Percentiles rank a stretch among this genome's conserved stretches.
Conservation (phyloP, 1,140 invertebrate species). For the Drosophila orosa region DNA sequence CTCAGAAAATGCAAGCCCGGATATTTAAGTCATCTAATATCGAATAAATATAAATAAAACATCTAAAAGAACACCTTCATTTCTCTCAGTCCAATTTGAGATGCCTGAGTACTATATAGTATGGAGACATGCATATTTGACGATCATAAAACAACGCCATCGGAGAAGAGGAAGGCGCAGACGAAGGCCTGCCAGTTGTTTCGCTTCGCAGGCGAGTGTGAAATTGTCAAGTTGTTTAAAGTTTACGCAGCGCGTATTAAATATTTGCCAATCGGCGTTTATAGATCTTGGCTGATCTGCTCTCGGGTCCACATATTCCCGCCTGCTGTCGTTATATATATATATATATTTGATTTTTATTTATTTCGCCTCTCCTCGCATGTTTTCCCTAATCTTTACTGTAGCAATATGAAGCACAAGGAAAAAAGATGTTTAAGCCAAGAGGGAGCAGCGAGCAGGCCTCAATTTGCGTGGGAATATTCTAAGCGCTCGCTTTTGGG, state of each 20-base stretch:
- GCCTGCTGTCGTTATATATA: constrained; percentile 26
- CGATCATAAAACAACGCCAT: constrained; percentile 78
- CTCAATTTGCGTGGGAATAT: constrained; percentile 69
- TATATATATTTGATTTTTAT: constrained; percentile 11
- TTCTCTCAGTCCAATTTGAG: not conserved
- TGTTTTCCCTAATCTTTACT: constrained; percentile 62
- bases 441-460: constrained; percentile 24
- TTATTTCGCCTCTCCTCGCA: constrained; percentile 30
- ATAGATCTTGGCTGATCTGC: constrained; percentile 72
- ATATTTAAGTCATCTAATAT: not conserved
- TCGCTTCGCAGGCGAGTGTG: constrained; percentile 76
- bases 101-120: constrained; percentile 16
- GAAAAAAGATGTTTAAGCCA: constrained; percentile 8
- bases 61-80: not conserved
- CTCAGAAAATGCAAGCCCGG: accelerated
- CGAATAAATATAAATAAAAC: not conserved
- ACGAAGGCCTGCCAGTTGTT: constrained; percentile 30
- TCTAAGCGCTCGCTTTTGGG: constrained; percentile 51
- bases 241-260: constrained; percentile 82
- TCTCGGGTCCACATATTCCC: constrained; percentile 20
- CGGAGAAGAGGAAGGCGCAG: constrained; percentile 7
- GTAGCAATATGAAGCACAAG: constrained; percentile 31
- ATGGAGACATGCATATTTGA: constrained; percentile 68
- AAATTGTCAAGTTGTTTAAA: constrained; percentile 83
- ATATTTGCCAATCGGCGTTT: constrained; percentile 83